A percentile compares a stretch with the other conserved stretches of the same genome.
phyloP scores from a whole-genome alignment of 2,113 vertebrate species.

The Myotis davidii region DNA sequence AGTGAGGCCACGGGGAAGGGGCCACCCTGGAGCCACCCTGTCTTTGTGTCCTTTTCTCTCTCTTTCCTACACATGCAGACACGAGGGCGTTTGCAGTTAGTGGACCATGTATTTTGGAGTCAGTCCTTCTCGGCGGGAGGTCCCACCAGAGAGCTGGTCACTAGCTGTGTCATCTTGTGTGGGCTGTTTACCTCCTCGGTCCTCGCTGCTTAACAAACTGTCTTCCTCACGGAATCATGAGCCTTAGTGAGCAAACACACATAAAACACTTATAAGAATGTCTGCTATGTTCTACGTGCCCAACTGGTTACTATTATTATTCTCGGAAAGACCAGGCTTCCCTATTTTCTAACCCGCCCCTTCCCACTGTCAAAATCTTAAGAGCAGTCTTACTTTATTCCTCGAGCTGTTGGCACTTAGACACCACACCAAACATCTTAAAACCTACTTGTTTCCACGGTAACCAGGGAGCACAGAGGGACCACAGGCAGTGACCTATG shows the following conservation, averaged over 20 bases:
- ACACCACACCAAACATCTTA: not conserved
- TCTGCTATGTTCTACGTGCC: not conserved
- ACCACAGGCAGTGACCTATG: no score
- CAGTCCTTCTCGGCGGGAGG: not conserved
- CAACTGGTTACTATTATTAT: not conserved
- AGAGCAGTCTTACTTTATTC: not conserved
- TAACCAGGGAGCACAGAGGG: not conserved
- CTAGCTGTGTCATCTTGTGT: no score
- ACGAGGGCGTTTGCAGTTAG: no score
- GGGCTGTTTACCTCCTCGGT: no score
- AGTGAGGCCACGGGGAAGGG: not conserved
- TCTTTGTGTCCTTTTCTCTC: not conserved
- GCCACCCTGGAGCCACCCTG: not conserved
- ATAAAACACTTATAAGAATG: not conserved
- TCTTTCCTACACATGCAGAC: not conserved
- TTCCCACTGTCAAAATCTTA: not conserved
- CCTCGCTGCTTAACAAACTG: not conserved
- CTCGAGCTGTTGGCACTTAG: not conserved
- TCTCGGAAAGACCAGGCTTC: not conserved
- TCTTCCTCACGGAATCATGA: not conserved
- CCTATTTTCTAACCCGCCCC: not conserved
- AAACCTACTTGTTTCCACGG: not conserved
- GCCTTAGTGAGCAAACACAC: not conserved
- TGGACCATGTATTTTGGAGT: not conserved
- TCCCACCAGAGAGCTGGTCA: no score